Percentiles rank a stretch among this genome's conserved stretches.
phyloP scores from a whole-genome alignment of 2,113 vertebrate genomes.

The Phyllostomus hastatus region DNA sequence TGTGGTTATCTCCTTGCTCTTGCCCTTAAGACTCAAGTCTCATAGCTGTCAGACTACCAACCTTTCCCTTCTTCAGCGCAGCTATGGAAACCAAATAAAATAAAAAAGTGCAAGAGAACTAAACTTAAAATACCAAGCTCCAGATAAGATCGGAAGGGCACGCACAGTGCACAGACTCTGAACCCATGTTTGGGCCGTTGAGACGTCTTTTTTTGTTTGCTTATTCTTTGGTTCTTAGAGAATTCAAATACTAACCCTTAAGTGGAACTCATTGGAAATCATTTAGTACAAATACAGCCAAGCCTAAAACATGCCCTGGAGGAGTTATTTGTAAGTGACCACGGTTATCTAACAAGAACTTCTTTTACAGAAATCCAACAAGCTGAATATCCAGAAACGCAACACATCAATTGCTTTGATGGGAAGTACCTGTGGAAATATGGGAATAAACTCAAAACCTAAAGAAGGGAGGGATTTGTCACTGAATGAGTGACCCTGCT shows the following conservation, averaged over 20 bases:
- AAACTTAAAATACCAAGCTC: conserved; percentile 1
- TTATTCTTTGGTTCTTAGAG: neutral
- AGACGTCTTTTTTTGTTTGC: neutral
- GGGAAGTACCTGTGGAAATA: neutral
- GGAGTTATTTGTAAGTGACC: neutral
- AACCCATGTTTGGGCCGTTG: neutral
- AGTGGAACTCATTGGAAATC: neutral
- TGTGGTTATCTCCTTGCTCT: neutral
- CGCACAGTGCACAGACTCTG: neutral
- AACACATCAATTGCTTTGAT: neutral
- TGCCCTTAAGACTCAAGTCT: neutral
- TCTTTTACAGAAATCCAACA: neutral
- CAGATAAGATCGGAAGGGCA: neutral
- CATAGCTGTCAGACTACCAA: neutral
- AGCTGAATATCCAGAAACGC: neutral
- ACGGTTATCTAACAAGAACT: neutral
- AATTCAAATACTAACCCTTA: neutral
- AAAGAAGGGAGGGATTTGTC: neutral
- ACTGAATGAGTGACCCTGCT: neutral
- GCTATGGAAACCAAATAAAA: conserved; percentile 37
- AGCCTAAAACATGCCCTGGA: neutral
- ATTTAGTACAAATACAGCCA: neutral
- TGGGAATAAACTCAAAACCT: neutral
- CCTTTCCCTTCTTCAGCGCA: neutral
- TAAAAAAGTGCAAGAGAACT: neutral